These are phyloP conservation scores for Vimba vimba DNA, from an alignment of 2,113 vertebrate genomes.

Conservation along the genomic window DNA sequence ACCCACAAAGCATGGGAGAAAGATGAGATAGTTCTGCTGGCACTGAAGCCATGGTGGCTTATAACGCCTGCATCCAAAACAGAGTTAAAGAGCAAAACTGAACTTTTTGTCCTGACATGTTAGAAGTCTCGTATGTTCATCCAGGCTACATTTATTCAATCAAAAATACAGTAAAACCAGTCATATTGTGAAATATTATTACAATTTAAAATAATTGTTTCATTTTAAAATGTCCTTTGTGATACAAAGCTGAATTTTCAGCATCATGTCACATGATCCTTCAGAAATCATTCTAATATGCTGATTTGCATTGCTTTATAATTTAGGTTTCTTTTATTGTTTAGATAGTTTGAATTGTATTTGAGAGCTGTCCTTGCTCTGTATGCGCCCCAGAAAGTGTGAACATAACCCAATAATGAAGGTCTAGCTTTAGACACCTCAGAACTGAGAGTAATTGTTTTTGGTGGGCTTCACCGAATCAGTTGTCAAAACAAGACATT, in stretches of 20 bases:
- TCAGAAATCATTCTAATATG: no score
- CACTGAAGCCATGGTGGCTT: neutral
- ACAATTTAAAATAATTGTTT: no score
- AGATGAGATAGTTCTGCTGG: neutral
- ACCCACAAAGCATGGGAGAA: slow-evolving; percentile 4
- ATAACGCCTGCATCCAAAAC: neutral
- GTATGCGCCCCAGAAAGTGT: neutral
- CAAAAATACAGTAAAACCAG: no score
- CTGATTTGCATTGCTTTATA: no score
- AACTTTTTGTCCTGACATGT: neutral
- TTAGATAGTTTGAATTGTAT: neutral
- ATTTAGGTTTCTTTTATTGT: neutral
- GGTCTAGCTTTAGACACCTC: neutral
- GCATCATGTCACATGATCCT: no score
- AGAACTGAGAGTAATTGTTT: neutral
- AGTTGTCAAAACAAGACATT: neutral
- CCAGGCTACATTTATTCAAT: no score
- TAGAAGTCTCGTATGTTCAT: neutral
- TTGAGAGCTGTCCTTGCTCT: slow-evolving; percentile 2
- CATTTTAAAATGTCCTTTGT: no score
- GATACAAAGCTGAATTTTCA: no score
- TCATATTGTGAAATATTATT: no score
- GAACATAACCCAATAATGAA: neutral
- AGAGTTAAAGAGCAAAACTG: neutral
- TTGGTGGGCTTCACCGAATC: neutral